phyloP scores from a whole-genome alignment of 1,140 invertebrate genomes.

The Popillia japonica region DNA sequence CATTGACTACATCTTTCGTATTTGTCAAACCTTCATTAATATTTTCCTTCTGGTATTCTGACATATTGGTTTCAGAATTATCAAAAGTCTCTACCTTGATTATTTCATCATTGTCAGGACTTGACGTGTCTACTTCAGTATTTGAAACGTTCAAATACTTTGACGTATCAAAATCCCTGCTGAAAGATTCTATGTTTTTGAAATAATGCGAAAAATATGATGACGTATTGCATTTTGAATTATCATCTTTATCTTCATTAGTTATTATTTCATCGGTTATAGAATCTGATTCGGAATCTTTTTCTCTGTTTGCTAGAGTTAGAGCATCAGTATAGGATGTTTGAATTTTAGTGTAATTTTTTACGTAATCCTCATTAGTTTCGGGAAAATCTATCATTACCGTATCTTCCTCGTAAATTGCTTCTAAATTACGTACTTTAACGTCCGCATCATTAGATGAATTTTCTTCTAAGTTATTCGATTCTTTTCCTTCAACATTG shows the following conservation, averaged over 20 bases:
- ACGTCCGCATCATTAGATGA: background rate
- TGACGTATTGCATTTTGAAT: background rate
- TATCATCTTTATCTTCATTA: background rate
- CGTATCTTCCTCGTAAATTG: background rate
- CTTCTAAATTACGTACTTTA: background rate
- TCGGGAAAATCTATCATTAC: background rate
- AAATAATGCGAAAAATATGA: conserved; percentile 64
- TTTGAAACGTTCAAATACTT: conserved; percentile 41
- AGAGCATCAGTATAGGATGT: background rate
- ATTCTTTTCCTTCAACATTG: background rate
- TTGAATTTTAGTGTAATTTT: background rate
- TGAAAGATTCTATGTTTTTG: conserved; percentile 45
- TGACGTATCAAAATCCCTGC: conserved; percentile 50
- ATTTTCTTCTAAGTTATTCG: background rate
- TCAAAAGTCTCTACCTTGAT: background rate
- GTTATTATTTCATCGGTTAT: conserved; percentile 36
- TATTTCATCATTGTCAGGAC: conserved; percentile 1
- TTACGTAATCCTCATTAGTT: background rate
- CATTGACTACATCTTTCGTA: background rate
- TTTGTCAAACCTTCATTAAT: conserved; percentile 13
- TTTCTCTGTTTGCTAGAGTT: background rate
- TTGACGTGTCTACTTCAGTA: conserved; percentile 1
- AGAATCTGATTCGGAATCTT: conserved; percentile 40
- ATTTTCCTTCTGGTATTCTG: conserved; percentile 1
- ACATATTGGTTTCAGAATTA: background rate